These are phyloP conservation scores for Nycticebus coucang DNA, from an alignment of 2,113 vertebrate genomes.

Conservation along the genomic window DNA sequence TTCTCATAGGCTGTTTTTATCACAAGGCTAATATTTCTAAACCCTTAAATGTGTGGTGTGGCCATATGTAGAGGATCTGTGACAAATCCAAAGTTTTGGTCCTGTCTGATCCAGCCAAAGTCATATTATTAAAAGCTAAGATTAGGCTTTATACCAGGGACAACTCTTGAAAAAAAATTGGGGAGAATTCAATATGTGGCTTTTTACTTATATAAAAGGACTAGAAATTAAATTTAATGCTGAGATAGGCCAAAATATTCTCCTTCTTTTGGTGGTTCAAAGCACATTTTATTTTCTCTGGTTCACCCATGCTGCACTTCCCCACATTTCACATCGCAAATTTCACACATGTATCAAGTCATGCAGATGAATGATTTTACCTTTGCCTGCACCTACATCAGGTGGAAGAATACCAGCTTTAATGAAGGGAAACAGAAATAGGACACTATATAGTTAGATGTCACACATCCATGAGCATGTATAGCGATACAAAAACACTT, in stretches of 20 bases:
- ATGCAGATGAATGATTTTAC: constrained; percentile 90
- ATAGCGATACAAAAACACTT: constrained; percentile 69
- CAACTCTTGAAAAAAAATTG: not conserved
- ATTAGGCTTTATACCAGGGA: constrained; percentile 3
- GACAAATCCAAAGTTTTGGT: constrained; percentile 15
- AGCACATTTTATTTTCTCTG: constrained; percentile 62
- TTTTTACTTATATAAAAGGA: constrained; percentile 41
- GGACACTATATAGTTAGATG: constrained; percentile 87
- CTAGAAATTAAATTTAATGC: constrained; percentile 41
- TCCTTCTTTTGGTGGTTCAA: constrained; percentile 52
- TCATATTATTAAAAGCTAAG: not conserved
- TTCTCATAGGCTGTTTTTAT: not conserved
- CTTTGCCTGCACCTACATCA: constrained; percentile 93
- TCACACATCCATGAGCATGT: constrained; percentile 79
- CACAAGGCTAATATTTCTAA: not conserved
- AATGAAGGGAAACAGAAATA: constrained; percentile 88
- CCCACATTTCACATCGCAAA: constrained; percentile 84
- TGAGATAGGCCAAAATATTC: constrained; percentile 4
- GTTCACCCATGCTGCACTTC: constrained; percentile 83
- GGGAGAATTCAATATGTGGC: constrained; percentile 24
- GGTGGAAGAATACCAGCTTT: constrained; percentile 91
- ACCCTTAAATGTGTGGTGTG: not conserved
- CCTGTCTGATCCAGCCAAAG: constrained; percentile 36
- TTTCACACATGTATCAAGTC: constrained; percentile 85
- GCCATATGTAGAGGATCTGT: not conserved